Conservation (phyloP, 2,888 invertebrate species). For the Spilosoma lubricipeda region DNA sequence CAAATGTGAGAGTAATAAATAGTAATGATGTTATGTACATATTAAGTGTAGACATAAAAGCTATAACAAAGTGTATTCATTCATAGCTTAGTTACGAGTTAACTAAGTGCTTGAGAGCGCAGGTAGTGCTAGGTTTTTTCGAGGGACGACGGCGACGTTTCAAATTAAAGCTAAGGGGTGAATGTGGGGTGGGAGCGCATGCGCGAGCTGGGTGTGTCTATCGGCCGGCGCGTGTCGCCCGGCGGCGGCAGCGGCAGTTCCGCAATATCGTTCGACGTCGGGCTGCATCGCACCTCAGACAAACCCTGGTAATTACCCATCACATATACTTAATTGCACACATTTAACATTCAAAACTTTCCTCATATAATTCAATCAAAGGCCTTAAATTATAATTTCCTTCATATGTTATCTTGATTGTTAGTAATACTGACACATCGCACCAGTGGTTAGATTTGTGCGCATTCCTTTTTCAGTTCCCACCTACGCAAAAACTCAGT, state of each 20-base stretch:
- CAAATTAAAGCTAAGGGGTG: constrained; percentile 52
- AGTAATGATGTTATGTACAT: not conserved
- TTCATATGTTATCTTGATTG: constrained; percentile 26
- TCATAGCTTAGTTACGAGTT: constrained; percentile 13
- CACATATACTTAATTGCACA: constrained; percentile 41
- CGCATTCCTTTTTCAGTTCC: constrained; percentile 66
- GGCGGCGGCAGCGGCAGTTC: constrained; percentile 74
- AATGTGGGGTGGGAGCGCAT: constrained; percentile 68
- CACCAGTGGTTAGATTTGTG: constrained; percentile 58
- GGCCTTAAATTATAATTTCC: constrained; percentile 22
- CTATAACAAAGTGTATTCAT: not conserved
- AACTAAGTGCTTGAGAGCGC: constrained; percentile 29
- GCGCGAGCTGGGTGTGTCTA: constrained; percentile 82
- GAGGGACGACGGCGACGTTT: constrained; percentile 30
- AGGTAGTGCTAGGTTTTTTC: constrained; percentile 49
- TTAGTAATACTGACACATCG: constrained; percentile 41
- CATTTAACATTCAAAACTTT: constrained; percentile 36
- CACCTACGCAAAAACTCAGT: constrained; percentile 66
- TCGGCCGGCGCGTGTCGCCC: constrained; percentile 61
- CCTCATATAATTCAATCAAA: constrained; percentile 16
- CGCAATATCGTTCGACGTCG: constrained; percentile 64
- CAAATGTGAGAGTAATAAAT: not conserved
- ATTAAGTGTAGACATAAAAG: not conserved
- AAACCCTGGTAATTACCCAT: constrained; percentile 61
- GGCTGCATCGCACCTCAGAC: constrained; percentile 52